Base-by-base conservation (phyloP, 2,113 vertebrate genomes). In the Rhinogobius similis region DNA sequence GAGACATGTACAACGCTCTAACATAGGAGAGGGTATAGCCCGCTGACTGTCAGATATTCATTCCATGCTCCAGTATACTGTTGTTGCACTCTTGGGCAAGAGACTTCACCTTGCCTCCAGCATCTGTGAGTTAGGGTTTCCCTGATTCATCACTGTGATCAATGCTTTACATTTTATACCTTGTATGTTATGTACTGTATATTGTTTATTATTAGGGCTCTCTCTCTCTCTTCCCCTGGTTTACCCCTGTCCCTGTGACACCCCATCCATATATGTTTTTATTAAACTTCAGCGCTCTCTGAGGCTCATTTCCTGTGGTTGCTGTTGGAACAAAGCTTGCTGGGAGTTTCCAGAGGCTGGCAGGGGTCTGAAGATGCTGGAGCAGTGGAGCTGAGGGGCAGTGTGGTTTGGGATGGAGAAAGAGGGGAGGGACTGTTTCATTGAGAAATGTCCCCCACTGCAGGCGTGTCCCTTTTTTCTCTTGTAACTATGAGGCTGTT, bases 241-340 rank as follows among this genome's bases (percentile, higher is more conserved):
- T 66, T 59, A 76, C 73, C 70, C 78, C 77, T 79, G 86, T 91
- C 86, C 86, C 82, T 72, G 82, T 87, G 90, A 93, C 90, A 93
- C 91, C 89, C 91, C 91, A 91, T 92, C 91, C 91, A 91, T 92
- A 91, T 86, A 88, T 88, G 87, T 91, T 92, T n/a, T 92, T 92
- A 93, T 93, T 94, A 93, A 93, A 94, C 90, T 91, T 93, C 90
- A 92, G 84, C 83, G 82, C 89, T 89, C 88, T 83, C 81, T 26
- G 72, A 87, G 89, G 86, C 86, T 92, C 89, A 93, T 92, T 94
- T 93, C 90, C 91, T 91, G 91, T 75, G 73, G 90, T 90, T 92
- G 72, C 83, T 86, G 75, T 82, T 89, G 85, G 82, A 91, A 82
- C 87, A 87, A 70, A 82, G 84, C 75, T 84, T 76, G 83, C 85